Conservation (phyloP, 2,113 vertebrate species). For the Perccottus glenii region DNA sequence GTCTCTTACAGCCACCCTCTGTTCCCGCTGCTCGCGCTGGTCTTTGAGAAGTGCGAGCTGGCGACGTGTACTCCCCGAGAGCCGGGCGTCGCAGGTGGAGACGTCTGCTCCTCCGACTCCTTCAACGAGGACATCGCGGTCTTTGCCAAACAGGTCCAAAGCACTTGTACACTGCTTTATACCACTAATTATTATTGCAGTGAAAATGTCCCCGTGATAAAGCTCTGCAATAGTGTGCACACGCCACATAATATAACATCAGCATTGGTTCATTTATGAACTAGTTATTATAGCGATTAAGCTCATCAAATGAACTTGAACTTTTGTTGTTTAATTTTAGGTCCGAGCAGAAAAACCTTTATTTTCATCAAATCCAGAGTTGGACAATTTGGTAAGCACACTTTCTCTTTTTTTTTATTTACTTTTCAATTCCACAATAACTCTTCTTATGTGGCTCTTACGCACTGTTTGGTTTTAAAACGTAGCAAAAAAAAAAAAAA, state of each 20-base stretch:
- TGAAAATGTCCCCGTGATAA: background rate
- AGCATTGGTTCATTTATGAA: background rate
- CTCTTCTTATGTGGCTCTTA: slow-evolving; percentile 1
- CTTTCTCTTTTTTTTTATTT: slow-evolving; percentile 3
- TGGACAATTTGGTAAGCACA: slow-evolving; percentile 99
- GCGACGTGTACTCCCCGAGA: slow-evolving; percentile 98
- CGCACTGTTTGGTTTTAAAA: slow-evolving; percentile 13
- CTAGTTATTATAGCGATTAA: background rate
- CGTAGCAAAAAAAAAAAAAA: slow-evolving; percentile 57
- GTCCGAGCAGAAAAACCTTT: slow-evolving; percentile 98
- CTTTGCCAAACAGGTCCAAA: slow-evolving; percentile 98
- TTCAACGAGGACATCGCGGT: slow-evolving; percentile 99
- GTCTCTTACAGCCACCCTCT: slow-evolving; percentile 94
- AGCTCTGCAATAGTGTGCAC: slow-evolving; percentile 4
- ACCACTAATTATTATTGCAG: background rate
- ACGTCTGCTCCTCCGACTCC: slow-evolving; percentile 99
- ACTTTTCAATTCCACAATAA: slow-evolving; percentile 12
- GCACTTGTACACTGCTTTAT: background rate
- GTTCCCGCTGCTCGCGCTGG: slow-evolving; percentile 98
- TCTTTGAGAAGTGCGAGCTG: slow-evolving; percentile 99
- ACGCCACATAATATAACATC: slow-evolving; percentile 6
- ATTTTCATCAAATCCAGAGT: slow-evolving; percentile 98
- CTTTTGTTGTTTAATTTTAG: slow-evolving; percentile 77
- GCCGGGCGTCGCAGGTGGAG: slow-evolving; percentile 98
- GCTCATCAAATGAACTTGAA: slow-evolving; percentile 35